Percentiles rank a stretch among this genome's conserved stretches.
phyloP scores from a whole-genome alignment of 64 coral and sea anemone genomes.

The Trachythela sp. region DNA sequence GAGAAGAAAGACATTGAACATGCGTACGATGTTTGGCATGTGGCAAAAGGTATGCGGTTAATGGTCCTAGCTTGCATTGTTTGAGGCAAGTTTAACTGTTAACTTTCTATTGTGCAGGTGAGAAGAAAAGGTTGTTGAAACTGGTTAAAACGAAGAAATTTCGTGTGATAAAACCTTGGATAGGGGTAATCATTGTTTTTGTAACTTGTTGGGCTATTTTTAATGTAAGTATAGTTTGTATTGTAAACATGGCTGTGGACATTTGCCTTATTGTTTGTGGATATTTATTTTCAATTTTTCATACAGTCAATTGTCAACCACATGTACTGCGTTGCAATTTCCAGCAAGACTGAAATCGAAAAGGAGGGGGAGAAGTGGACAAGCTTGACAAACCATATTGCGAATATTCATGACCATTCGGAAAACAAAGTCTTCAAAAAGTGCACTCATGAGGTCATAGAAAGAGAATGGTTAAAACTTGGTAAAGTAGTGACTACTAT shows the following conservation, averaged over 20 bases:
- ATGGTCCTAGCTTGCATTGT: neutral
- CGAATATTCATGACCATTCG: neutral
- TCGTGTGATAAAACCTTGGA: neutral
- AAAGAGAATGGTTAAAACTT: neutral
- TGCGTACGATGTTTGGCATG: conserved; percentile 8
- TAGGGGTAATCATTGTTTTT: neutral
- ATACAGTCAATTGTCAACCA: conserved; percentile 34
- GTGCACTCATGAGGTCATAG: neutral
- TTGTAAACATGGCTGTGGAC: neutral
- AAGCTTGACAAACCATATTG: neutral
- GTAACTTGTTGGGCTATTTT: neutral
- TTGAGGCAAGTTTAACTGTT: neutral
- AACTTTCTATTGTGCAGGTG: neutral
- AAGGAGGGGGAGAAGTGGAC: neutral
- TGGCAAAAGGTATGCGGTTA: neutral
- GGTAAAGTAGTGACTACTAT: neutral
- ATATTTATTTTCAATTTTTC: neutral
- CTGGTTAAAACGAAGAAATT: neutral
- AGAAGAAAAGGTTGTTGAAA: conserved; percentile 12
- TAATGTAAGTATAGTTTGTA: neutral
- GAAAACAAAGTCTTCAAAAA: neutral
- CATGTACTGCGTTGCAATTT: conserved; percentile 36
- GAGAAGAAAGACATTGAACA: conserved; percentile 13
- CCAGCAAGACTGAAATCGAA: conserved; percentile 7
- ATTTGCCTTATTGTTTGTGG: neutral